Evolutionary conservation across 2,113 vertebrate genomes (phyloP).

Genomic region (Heterochromis multidens): DNA sequence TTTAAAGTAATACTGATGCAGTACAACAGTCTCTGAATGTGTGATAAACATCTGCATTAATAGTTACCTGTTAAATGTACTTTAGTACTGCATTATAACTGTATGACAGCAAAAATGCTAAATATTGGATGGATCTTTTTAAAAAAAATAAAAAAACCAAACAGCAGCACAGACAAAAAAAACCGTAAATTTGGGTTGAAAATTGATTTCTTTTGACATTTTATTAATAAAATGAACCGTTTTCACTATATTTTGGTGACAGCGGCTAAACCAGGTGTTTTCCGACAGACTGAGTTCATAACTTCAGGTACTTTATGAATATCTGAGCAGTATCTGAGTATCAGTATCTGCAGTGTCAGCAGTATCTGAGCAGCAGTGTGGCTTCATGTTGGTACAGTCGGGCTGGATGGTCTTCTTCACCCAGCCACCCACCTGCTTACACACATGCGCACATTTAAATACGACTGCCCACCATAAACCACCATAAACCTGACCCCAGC

Average conservation of each 20-base stretch:
- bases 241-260: neutral
- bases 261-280: neutral
- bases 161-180: too few relatives aligned
- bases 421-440: rapidly evolving
- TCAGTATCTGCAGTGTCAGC: too few relatives aligned
- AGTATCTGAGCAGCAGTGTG: too few relatives aligned
- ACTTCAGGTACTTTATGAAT: neutral
- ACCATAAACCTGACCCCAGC: too few relatives aligned
- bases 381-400: neutral
- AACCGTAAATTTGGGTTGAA: too few relatives aligned
- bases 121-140: too few relatives aligned
- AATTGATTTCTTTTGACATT: too few relatives aligned
- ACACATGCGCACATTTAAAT: neutral
- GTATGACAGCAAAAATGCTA: too few relatives aligned
- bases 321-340: too few relatives aligned
- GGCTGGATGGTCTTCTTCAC: neutral
- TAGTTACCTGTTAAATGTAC: neutral
- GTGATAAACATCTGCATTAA: neutral
- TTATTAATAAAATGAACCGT: rapidly evolving
- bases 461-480: rapidly evolving
- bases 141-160: too few relatives aligned
- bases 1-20: too few relatives aligned
- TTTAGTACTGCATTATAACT: neutral
- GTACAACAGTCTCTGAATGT: neutral
- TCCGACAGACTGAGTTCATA: rapidly evolving